These are phyloP conservation scores for Xylophagus ater DNA, from an alignment of 2,888 invertebrate genomes.

Conservation along the genomic window DNA sequence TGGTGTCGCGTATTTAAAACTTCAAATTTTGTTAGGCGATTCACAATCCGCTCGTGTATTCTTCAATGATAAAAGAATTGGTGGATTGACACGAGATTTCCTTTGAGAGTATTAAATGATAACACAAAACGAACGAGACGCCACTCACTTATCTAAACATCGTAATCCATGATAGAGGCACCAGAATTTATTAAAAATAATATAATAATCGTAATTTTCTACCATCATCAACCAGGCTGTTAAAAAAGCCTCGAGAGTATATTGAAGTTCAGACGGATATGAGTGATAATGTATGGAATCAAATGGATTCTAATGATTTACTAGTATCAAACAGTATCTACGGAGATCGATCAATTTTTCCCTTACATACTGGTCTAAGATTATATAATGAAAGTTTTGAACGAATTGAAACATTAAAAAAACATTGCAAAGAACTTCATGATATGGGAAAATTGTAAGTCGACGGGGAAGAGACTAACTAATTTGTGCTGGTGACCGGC, in stretches of 20 bases:
- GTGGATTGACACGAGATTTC: too few relatives aligned
- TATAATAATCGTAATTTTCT: constrained; percentile 8
- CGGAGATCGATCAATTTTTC: constrained; percentile 38
- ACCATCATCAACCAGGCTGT: constrained; percentile 37
- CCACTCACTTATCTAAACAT: too few relatives aligned
- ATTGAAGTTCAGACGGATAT: constrained; percentile 31
- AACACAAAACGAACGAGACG: too few relatives aligned
- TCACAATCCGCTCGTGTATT: too few relatives aligned
- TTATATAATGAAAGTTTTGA: constrained; percentile 34
- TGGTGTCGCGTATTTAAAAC: too few relatives aligned
- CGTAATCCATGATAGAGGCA: too few relatives aligned
- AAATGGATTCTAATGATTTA: constrained; percentile 29
- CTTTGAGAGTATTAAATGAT: too few relatives aligned
- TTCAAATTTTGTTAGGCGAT: too few relatives aligned
- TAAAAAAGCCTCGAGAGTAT: constrained; percentile 37
- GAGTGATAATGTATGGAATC: constrained; percentile 33
- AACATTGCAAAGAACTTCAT: constrained; percentile 41
- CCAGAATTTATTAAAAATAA: constrained; percentile 1
- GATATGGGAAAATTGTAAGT: too few relatives aligned
- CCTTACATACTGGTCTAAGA: constrained; percentile 43
- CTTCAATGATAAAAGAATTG: too few relatives aligned
- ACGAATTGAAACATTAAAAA: constrained; percentile 29
- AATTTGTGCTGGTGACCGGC: too few relatives aligned
- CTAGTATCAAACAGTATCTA: constrained; percentile 29
- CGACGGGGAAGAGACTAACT: too few relatives aligned